Evolutionary conservation across 2,888 invertebrate genomes (phyloP), one percentile per base, ranked within the genome.

Genomic region (Cynaeus angustus): DNA sequence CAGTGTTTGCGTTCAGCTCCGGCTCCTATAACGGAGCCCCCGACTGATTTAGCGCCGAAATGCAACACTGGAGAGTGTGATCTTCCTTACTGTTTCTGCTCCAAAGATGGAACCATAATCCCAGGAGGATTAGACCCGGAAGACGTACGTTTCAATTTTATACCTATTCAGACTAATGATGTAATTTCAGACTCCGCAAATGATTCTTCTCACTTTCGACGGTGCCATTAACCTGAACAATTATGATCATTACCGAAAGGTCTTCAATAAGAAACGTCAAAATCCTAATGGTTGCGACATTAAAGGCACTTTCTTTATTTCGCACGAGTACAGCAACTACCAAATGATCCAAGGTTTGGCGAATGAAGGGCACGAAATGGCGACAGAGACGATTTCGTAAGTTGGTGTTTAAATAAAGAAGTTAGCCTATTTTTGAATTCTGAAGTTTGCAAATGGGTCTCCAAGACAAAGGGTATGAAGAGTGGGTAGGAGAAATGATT

Each of bases 401-500:
- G 91, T 88, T 53, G 28, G 43, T 41, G 5, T 26, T 6, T 28
- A 2, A 21, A 21, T 21, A 3, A 46, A 9, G 13, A 46, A 46
- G 13, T 16, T 9, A n/a, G 3, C 30, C 46, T 10, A 26, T 21
- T 21, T 13, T 59, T 45, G 5, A 59, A 8, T 7, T 45, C 10
- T 28, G 72, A 28, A 91, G 91, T 30, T 85, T 91, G 8, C 95
- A 96, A 81, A 91, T 91, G 81, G 94, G 96, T 48, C 87, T 97
- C 7, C 94, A 97, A 86, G 94, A 94, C 85, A 94, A 94, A 84
- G 93, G 94, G 62, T 94, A 95, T 84, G 96, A 96, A 86, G 95
- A 95, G 83, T 97, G 96, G 96, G 94, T 93, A 0, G 94, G 95
- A 14, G 96, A 96, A 86, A 95, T 96, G 94, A 93, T 96, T 78